Evolutionary conservation across 1,140 invertebrate species (phyloP).

Genomic region (Grapholita molesta): DNA sequence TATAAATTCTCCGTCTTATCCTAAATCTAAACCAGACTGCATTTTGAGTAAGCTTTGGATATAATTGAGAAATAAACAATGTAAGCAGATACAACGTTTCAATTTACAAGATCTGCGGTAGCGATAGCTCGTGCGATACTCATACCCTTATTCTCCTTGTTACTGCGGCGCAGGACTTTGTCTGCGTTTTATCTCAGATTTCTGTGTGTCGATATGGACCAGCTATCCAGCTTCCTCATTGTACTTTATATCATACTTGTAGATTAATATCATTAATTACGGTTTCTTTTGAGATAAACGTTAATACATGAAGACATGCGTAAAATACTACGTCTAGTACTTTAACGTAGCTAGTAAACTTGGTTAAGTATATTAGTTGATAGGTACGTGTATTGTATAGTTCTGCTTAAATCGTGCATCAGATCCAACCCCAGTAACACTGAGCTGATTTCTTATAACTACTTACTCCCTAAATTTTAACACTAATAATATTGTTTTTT

Average conservation of each 20-base stretch:
- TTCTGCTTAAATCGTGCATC: no score
- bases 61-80: conserved; percentile 17
- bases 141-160: conserved; percentile 64
- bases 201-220: conserved; percentile 62
- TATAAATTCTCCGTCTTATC: background rate
- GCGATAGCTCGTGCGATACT: conserved; percentile 60
- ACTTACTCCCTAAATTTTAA: no score
- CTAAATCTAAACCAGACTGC: background rate
- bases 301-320: no score
- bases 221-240: conserved; percentile 27
- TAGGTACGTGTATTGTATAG: no score
- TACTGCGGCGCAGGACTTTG: conserved; percentile 66
- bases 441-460: no score
- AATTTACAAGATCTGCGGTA: conserved; percentile 66
- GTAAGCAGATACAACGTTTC: conserved; percentile 54
- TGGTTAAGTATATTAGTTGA: no score
- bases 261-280: conserved; percentile 31
- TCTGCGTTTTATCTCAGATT: conserved; percentile 69
- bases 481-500: no score
- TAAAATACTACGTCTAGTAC: no score
- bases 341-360: no score
- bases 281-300: background rate
- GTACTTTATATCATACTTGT: conserved; percentile 23
- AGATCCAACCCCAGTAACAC: no score
- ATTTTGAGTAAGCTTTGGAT: background rate